A percentile compares a stretch with the other conserved stretches of the same genome.
Conservation (phyloP, 2,797 vertebrate species). For the Enteromius anoplus region DNA sequence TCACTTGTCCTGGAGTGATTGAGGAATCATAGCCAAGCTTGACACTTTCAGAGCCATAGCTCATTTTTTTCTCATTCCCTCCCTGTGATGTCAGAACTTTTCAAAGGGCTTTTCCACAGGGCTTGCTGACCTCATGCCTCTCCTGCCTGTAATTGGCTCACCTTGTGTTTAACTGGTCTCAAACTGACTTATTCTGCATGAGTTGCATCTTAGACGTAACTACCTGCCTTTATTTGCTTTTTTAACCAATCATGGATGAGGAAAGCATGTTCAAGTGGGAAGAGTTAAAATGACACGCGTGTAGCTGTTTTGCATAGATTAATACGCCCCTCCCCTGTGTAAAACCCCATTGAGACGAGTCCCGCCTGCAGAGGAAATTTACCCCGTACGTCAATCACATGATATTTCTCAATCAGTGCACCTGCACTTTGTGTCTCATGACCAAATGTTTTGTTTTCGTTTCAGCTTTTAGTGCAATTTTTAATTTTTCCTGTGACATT, state of each 20-base stretch:
- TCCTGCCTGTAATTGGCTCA: slow-evolving; percentile 54
- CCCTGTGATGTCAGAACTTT: slow-evolving; percentile 65
- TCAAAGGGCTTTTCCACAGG: slow-evolving; percentile 76
- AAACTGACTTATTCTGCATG: slow-evolving; percentile 55
- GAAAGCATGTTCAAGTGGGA: slow-evolving; percentile 37
- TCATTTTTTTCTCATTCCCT: slow-evolving; percentile 42
- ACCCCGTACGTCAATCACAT: slow-evolving; percentile 45
- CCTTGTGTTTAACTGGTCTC: slow-evolving; percentile 52
- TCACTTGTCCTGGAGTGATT: slow-evolving; percentile 51
- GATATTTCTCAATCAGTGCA: slow-evolving; percentile 73
- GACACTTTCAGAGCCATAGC: slow-evolving; percentile 59
- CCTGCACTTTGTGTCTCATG: slow-evolving; percentile 77
- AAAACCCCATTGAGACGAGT: neutral
- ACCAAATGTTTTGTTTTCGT: slow-evolving; percentile 57
- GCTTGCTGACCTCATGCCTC: slow-evolving; percentile 61
- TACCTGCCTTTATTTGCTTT: slow-evolving; percentile 46
- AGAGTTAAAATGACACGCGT: slow-evolving; percentile 15
- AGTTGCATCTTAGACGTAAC: slow-evolving; percentile 53
- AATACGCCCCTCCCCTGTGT: neutral
- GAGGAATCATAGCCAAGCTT: slow-evolving; percentile 63
- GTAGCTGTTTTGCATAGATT: slow-evolving; percentile 17
- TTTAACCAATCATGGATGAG: slow-evolving; percentile 41
- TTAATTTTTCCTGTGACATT: slow-evolving; percentile 7
- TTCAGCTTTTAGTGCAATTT: slow-evolving; percentile 33
- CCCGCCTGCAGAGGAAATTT: slow-evolving; percentile 24